Base-by-base conservation (phyloP, 2,113 vertebrate genomes). In the Sphaerodactylus townsendi region DNA sequence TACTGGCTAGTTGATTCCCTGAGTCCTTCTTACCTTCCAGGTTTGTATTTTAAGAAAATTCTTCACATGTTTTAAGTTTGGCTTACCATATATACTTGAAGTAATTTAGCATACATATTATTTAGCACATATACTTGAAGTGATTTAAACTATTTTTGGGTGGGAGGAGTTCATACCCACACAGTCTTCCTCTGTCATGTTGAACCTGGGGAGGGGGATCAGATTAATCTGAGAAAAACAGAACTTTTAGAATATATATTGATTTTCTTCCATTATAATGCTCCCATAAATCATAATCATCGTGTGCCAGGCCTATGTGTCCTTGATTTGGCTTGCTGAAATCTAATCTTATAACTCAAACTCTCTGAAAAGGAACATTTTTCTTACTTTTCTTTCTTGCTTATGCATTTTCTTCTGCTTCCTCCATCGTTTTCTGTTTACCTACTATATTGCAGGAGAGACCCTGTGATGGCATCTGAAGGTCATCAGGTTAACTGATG, bases 241-340 rank as follows among this genome's bases (percentile, higher is more conserved):
- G 69, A 93, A 95, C 70, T 92, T 94, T 92, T 85, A 87, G 88
- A 94, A 93, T 92, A 88, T 90, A 91, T 94, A 95, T 94, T 93
- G 92, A 94, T 94, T 94, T 95, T 95, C 84, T 89, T 84, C 84
- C 25, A 90, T 85, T 85, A 87, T 93, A 94, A 94, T 91, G 87
- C 76, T 91, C 86, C 86, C 90, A 95, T 95, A 95, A 94, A 95
- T 95, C 92, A 95, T 91, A 92, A 93, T 94, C 86, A 91, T 90
- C 86, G 84, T 88, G 64, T 92, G 83, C 80, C 81, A 92, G 90
- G 90, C 70, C 68, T 88, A 62, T 90, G 37, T 94, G 90, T 83
- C 92, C 91, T 94, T 93, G 91, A 92, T 94, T 94, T 81, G 93
- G 84, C 83, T 91, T 91, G 88, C 83, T 85, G 85, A 79, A 93